Base-by-base conservation (phyloP, 1,140 invertebrate species). In the Drosophila setifemur region DNA sequence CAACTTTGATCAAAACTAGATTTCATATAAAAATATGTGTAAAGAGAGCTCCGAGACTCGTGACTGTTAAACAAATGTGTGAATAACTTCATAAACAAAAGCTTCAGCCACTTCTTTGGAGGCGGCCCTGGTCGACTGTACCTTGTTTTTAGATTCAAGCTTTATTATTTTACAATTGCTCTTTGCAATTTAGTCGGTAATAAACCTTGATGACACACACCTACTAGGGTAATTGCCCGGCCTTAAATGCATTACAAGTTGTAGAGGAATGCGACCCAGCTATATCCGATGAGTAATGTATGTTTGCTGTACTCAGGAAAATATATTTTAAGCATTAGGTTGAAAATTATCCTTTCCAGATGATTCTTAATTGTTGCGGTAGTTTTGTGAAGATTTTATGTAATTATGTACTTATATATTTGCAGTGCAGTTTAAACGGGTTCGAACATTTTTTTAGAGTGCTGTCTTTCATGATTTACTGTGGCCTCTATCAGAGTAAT, bases 141-240 rank as follows among this genome's bases (percentile, higher is more conserved):
- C 79, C 70, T 79, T 66, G 49, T 26, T 26, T 42, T 37, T 6
- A 7, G 29, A 42, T 33, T 49, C 49, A 19, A 48, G 14, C 11
- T 57, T 43, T 44, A 8, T n/a, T 35, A 48, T 37, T 48, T 47
- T 3, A 45, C n/a, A 33, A 23, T 25, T 47, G 25, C 16, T 31
- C 28, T 43, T 28, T 28, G 19, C 31, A 52, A 44, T 33, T 58
- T 43, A 43, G 12, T 47, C 33, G 19, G 28, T 49, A 63, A 77
- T 77, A 69, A 78, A 67, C 79, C 71, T 79, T 71, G 47, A 71
- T 83, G 79, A 85, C 79, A 54, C 73, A 78, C 53, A 54, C 44
- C 39, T 44, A 18, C 25, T 47, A 68, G 35, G 48, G 42, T 53
- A 67, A 67, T 66, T 67, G 42, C 57, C n/a, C 60, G 54, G 18